phyloP scores from a whole-genome alignment of 2,888 invertebrate species.

The Drosophila mimica region DNA sequence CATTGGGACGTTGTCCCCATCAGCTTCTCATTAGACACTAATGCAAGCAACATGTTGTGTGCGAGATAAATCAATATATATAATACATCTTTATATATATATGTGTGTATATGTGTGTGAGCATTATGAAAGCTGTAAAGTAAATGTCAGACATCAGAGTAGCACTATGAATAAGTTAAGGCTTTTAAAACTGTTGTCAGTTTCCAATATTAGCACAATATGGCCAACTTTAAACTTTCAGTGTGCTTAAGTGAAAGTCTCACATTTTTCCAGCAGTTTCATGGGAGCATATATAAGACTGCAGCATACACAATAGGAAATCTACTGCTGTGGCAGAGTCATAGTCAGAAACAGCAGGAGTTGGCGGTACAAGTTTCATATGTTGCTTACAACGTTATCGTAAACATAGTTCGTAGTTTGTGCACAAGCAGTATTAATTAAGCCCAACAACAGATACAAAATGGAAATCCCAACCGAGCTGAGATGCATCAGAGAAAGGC shows the following conservation, averaged over 20 bases:
- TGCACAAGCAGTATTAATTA: constrained; percentile 53
- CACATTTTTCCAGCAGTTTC: constrained; percentile 5
- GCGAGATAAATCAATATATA: constrained; percentile 11
- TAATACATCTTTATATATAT: background rate
- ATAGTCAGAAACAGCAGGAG: constrained; percentile 5
- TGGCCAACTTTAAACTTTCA: background rate
- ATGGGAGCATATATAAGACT: constrained; percentile 11
- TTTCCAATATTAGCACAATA: constrained; percentile 23
- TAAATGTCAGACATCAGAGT: background rate
- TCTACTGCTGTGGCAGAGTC: background rate
- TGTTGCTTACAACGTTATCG: constrained; percentile 45
- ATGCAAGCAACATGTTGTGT: constrained; percentile 16
- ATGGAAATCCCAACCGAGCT: constrained; percentile 23
- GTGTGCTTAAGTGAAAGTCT: constrained; percentile 20
- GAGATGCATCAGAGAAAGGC: background rate
- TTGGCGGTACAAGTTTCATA: constrained; percentile 30
- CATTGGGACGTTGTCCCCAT: constrained; percentile 12
- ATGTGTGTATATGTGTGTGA: background rate
- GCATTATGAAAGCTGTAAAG: background rate
- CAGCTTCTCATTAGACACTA: constrained; percentile 3
- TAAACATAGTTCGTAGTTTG: constrained; percentile 24
- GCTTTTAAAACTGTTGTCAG: constrained; percentile 3
- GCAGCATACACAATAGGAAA: constrained; percentile 50
- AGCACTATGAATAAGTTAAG: background rate
- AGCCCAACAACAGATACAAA: constrained; percentile 43